Evolutionary conservation across 2,797 vertebrate species (phyloP), one percentile per base, ranked within the genome.

Genomic region (Synaphobranchus kaupii): DNA sequence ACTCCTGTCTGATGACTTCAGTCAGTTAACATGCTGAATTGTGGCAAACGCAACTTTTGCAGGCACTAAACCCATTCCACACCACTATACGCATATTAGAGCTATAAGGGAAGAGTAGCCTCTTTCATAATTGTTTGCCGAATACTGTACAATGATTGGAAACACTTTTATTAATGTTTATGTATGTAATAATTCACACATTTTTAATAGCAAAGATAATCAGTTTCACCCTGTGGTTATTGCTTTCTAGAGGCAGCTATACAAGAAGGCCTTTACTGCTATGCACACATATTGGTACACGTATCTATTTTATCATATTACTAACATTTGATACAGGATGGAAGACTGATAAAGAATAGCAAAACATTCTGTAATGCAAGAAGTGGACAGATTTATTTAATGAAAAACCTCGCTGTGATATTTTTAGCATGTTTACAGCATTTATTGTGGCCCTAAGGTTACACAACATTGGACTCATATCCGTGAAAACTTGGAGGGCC

Each of bases 21-120:
- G 86, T 90, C 84, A 87, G 83, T 83, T 28, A 63, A 89, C 73
- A 90, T 86, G 90, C 85, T 76, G 54, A 8, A 85, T 34, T 50
- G 39, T 31, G 73, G 17, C 85, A 47, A 34, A 17, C 48, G 48
- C 71, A 76, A 28, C 68, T 76, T 80, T 31, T 56, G n/a, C 22
- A 25, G 76, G 52, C 48, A 71, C 85, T 39, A 76, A 58, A 86
- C 44, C 54, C 54, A 15, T 66, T 66, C n/a, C 0, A 66, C 10
- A n/a, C n/a, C n/a, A 63, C 39, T 39, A 39, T 39, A n/a, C n/a
- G n/a, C n/a, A n/a, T n/a, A n/a, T n/a, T n/a, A 66, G 25, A 31
- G 54, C 1, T 52, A 81, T 86, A 60, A 48, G 76, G 50, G 76
- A 34, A 54, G 81, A 17, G n/a, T 39, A 25, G 4, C 12, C 34